phyloP scores from a whole-genome alignment of 2,113 vertebrate species.

The rat (Rattus norvegicus) region DNA sequence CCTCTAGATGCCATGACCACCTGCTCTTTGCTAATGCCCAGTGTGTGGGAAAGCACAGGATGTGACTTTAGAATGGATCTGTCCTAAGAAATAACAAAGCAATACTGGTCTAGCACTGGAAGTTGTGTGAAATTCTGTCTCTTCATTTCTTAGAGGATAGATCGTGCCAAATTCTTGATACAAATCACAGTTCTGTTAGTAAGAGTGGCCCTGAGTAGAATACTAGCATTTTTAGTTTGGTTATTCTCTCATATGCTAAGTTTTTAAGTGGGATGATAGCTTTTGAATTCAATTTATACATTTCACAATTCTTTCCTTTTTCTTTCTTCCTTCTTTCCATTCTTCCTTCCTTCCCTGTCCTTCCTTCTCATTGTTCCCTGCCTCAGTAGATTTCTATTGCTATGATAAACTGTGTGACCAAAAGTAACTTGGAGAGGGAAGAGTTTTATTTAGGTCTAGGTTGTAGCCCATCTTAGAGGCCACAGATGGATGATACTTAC shows the following conservation, averaged over 20 bases:
- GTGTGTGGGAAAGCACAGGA: background rate
- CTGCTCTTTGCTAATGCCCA: background rate
- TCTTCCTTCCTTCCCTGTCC: no score
- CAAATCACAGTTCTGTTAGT: background rate
- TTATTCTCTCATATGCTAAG: background rate
- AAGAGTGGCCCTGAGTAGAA: background rate
- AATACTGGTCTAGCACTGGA: background rate
- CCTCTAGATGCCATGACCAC: accelerated
- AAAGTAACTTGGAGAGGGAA: background rate
- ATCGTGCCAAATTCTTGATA: background rate
- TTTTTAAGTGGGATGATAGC: background rate
- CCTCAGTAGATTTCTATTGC: background rate
- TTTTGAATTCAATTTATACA: background rate
- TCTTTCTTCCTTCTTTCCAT: background rate
- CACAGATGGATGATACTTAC: background rate
- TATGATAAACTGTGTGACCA: background rate
- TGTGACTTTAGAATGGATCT: background rate
- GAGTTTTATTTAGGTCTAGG: background rate
- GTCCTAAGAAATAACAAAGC: background rate
- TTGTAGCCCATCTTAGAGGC: no score
- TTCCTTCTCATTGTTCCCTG: no score
- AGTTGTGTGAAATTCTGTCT: background rate
- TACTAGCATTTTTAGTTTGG: background rate
- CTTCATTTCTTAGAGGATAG: conserved; percentile 30
- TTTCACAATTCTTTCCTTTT: background rate